These are phyloP conservation scores for Sylvia borin DNA, from an alignment of 2,797 vertebrate species.

Conservation along the genomic window DNA sequence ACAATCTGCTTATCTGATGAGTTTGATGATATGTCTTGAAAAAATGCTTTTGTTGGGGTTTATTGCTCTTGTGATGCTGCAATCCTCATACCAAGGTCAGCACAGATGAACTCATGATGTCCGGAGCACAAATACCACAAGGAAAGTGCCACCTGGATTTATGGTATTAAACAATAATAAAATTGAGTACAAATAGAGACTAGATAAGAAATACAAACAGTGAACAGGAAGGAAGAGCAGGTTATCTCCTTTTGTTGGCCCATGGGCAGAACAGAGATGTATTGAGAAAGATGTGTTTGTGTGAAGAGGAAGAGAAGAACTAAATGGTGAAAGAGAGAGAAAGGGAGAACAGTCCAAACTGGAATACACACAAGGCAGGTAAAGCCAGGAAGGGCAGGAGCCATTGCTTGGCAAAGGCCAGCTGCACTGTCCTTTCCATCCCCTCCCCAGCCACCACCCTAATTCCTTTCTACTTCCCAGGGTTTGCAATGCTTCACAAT, in stretches of 20 bases:
- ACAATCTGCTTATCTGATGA: background rate
- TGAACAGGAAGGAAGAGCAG: background rate
- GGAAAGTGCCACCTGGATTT: background rate
- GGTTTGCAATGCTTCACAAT: background rate
- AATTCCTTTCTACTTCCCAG: background rate
- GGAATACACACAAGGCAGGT: background rate
- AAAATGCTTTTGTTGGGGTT: background rate
- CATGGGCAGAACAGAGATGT: background rate
- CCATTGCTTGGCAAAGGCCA: background rate
- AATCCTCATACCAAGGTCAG: background rate
- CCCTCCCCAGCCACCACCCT: background rate
- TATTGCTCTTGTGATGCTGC: background rate
- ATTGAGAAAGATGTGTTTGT: background rate
- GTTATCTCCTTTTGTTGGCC: background rate
- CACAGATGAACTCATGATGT: background rate
- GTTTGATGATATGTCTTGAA: accelerated
- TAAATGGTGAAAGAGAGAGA: background rate
- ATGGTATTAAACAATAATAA: background rate
- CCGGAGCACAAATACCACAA: background rate
- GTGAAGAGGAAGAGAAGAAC: background rate
- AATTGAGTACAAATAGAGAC: background rate
- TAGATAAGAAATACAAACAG: background rate
- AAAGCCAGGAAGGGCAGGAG: background rate
- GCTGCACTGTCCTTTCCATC: background rate
- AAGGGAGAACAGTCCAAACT: background rate